Evolutionary conservation across 1,140 invertebrate genomes (phyloP).

Genomic region (Myzus persicae): DNA sequence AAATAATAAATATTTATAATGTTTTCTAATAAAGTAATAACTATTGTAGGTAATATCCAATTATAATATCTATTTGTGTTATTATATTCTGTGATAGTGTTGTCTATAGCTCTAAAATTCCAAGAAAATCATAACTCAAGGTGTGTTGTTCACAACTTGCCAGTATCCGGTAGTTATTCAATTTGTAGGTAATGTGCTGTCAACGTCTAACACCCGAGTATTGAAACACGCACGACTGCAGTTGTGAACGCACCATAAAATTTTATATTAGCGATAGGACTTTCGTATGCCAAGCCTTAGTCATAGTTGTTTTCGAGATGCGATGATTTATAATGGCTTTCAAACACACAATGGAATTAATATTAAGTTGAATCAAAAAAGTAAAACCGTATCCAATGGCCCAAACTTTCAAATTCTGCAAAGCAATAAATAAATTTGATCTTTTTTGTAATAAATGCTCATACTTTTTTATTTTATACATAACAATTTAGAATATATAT

Average conservation of each 20-base stretch:
- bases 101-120: background rate
- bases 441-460: too few species aligned
- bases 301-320: background rate
- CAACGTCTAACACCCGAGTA: background rate
- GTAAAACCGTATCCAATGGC: background rate
- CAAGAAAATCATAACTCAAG: background rate
- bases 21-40: background rate
- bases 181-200: background rate
- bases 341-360: background rate
- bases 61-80: too few species aligned
- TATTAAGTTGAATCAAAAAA: background rate
- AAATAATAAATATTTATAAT: background rate
- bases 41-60: too few species aligned
- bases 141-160: background rate
- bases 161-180: background rate
- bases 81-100: background rate
- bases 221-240: background rate
- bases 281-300: background rate
- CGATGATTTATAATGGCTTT: background rate
- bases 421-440: background rate
- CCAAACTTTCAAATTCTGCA: background rate
- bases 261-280: background rate
- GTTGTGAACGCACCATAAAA: background rate
- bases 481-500: too few species aligned
- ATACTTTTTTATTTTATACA: background rate